Conservation (phyloP, 2,113 vertebrate species). For the Tauraco erythrolophus region DNA sequence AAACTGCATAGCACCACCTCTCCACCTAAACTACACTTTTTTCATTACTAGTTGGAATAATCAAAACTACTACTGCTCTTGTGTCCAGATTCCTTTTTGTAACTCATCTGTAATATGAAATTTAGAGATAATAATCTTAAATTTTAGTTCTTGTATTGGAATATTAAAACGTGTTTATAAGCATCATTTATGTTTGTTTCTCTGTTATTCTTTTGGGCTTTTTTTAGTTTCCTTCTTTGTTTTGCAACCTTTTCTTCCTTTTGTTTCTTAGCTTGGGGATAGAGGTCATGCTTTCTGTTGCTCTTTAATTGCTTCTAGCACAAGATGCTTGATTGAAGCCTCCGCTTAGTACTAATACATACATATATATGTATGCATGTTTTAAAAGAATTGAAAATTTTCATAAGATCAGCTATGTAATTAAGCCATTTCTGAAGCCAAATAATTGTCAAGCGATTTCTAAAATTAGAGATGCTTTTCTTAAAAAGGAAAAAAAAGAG, state of each 20-base stretch:
- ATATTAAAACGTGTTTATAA: background rate
- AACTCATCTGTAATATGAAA: background rate
- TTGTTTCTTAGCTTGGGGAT: background rate
- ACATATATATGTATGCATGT: background rate
- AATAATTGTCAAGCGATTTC: background rate
- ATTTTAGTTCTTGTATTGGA: background rate
- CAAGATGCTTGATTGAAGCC: background rate
- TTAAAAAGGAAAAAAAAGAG: background rate
- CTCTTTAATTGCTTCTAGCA: background rate
- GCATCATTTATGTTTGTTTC: background rate
- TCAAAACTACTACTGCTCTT: background rate
- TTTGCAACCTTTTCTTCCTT: background rate
- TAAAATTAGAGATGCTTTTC: background rate
- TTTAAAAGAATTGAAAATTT: background rate
- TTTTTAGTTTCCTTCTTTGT: background rate
- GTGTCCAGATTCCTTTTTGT: background rate
- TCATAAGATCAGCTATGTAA: background rate
- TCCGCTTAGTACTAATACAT: background rate
- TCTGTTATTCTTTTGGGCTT: background rate
- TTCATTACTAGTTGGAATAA: background rate
- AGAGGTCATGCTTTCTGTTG: background rate
- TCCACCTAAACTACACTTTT: background rate
- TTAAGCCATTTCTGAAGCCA: background rate
- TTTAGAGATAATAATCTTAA: background rate
- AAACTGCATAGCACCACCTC: background rate